These are phyloP conservation scores for Acrocephalus scirpaceus DNA, from an alignment of 2,797 vertebrate species.

Conservation along the genomic window DNA sequence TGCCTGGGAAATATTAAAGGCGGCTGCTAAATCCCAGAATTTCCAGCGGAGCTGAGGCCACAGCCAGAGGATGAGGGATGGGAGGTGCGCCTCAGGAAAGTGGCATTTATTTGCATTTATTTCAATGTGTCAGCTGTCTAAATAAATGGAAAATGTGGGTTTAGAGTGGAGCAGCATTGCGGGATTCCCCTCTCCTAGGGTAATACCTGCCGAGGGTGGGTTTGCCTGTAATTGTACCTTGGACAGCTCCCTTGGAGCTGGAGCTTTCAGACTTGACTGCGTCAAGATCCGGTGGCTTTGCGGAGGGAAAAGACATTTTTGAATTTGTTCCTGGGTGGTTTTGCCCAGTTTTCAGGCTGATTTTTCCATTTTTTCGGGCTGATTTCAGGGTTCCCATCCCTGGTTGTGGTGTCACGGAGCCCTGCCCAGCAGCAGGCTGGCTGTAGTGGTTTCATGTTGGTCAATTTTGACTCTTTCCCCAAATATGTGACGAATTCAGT, in stretches of 20 bases:
- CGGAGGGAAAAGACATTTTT: neutral
- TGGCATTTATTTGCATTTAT: conserved; percentile 28
- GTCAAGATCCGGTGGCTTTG: neutral
- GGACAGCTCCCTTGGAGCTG: neutral
- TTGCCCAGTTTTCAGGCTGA: neutral
- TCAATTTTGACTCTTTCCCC: too few relatives aligned
- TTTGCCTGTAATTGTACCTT: neutral
- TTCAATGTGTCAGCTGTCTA: neutral
- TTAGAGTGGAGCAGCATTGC: neutral
- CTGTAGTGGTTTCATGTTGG: too few relatives aligned
- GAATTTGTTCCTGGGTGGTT: rapidly evolving
- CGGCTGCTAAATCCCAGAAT: neutral
- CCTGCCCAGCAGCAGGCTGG: neutral
- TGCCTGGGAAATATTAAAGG: neutral
- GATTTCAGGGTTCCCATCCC: neutral
- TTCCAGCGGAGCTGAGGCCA: neutral
- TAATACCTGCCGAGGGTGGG: neutral
- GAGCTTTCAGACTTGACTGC: neutral
- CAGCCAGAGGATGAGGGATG: neutral
- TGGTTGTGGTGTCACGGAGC: rapidly evolving
- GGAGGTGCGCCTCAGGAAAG: neutral
- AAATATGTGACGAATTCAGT: too few relatives aligned
- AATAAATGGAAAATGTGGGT: neutral
- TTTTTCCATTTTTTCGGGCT: rapidly evolving
- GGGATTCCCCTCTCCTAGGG: neutral